Percentiles rank a stretch among this genome's conserved stretches.
Evolutionary conservation across 2,888 invertebrate genomes (phyloP).

Genomic region (Latrodectus elegans): DNA sequence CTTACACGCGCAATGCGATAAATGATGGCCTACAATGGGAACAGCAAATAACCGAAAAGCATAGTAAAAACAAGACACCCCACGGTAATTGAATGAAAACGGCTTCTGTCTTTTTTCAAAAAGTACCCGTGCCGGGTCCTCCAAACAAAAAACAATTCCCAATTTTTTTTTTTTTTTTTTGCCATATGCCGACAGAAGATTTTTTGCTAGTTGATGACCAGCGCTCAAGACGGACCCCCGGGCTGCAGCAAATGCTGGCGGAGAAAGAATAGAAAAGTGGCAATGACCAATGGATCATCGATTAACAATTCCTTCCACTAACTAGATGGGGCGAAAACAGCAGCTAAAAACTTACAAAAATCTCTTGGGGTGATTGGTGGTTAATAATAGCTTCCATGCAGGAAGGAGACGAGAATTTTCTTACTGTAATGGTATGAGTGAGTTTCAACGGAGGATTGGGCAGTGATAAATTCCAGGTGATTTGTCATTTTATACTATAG

Average conservation of each 20-base stretch:
- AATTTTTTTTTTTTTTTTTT: constrained; percentile 36
- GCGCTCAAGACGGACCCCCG: constrained; percentile 30
- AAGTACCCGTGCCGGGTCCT: constrained; percentile 10
- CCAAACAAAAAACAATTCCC: constrained; percentile 32
- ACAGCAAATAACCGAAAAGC: constrained; percentile 15
- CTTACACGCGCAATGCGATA: constrained; percentile 35
- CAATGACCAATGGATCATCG: constrained; percentile 66
- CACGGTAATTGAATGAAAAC: constrained; percentile 50
- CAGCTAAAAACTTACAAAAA: background rate
- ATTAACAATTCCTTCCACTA: constrained; percentile 50
- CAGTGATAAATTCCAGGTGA: constrained; percentile 61
- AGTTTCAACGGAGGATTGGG: constrained; percentile 1
- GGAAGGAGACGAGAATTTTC: background rate
- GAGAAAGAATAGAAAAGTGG: constrained; percentile 16
- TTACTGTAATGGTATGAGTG: background rate
- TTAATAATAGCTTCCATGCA: constrained; percentile 48
- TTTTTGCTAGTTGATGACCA: constrained; percentile 4
- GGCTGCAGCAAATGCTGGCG: constrained; percentile 14
- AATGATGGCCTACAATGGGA: constrained; percentile 24
- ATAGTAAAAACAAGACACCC: constrained; percentile 23
- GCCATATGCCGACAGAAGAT: constrained; percentile 56
- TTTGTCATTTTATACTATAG: constrained; percentile 37
- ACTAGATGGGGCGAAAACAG: constrained; percentile 30
- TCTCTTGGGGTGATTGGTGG: constrained; percentile 14
- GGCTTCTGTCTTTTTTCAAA: constrained; percentile 13